Base-by-base conservation (phyloP, 2,797 vertebrate genomes). In the Orestias chungarensis region DNA sequence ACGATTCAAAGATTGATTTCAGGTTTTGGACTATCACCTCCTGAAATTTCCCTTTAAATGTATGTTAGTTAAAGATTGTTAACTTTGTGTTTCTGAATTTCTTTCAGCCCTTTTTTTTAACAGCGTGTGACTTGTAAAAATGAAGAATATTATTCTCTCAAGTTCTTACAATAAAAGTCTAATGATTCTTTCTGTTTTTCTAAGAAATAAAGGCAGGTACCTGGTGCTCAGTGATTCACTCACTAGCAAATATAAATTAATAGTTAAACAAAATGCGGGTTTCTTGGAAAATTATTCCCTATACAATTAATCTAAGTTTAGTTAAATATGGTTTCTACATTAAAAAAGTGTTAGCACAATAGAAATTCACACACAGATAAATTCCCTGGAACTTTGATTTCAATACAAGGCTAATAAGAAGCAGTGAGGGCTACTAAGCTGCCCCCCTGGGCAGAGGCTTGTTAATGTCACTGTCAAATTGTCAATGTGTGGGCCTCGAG, bases 331-430 rank as follows among this genome's bases (percentile, higher is more conserved):
- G 64, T 74, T 76, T 67, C 27, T 20, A 31, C 61, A 65, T 74
- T 43, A 89, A 88, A 87, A 88, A 88, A 76, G 72, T 80, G 15
- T 64, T 87, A 85, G 87, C 85, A 44, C 66, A 73, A 35, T 15
- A 54, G 3, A 84, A 87, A n/a, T n/a, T n/a, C n/a, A n/a, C n/a
- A 20, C 75, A 77, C 35, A 44, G 93, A 94, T 94, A 92, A 90
- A 92, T 95, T 92, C 89, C 89, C 87, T 82, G 40, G 66, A 93
- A 92, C 91, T 89, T 92, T 94, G 93, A 96, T 96, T 94, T 93
- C 94, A 96, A 94, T 94, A 95, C 96, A 95, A 96, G 90, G 92
- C 93, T 95, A 95, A 96, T 46, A 87, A 95, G 93, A 94, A 92
- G 88, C 93, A 90, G 92, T 92, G 95, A 94, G 94, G 94, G 94